Conservation (phyloP, 2,888 invertebrate species). For the Hemistola chrysoprasaria region DNA sequence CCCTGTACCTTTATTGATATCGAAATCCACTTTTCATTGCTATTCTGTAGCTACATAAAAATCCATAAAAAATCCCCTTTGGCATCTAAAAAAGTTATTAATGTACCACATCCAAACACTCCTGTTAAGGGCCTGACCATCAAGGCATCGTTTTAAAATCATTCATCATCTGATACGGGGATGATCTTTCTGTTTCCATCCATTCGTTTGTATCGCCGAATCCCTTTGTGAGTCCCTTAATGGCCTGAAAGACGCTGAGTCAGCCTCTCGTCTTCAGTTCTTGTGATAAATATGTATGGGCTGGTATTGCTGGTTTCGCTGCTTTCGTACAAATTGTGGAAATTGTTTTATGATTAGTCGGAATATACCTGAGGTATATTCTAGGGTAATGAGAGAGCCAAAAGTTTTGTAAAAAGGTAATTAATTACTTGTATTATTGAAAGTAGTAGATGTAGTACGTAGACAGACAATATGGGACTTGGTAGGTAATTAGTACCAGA, state of each 20-base stretch:
- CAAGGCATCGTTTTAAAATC: constrained; percentile 64
- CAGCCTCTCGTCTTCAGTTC: constrained; percentile 26
- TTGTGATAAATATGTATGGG: constrained; percentile 29
- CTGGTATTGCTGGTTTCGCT: constrained; percentile 7
- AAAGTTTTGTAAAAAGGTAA: too few species aligned
- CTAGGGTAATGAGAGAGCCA: too few species aligned
- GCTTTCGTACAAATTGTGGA: constrained; percentile 15
- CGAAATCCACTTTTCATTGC: too few species aligned
- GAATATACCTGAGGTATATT: constrained; percentile 4
- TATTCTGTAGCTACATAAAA: too few species aligned
- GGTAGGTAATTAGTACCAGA: too few species aligned
- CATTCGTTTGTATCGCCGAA: constrained; percentile 55
- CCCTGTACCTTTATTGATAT: too few species aligned
- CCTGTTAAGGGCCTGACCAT: constrained; percentile 14
- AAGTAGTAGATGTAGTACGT: too few species aligned
- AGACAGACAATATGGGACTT: too few species aligned
- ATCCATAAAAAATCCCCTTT: not conserved
- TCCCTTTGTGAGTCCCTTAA: constrained; percentile 51
- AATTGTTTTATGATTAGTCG: constrained; percentile 9
- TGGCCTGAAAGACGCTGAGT: constrained; percentile 30
- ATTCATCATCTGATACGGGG: constrained; percentile 60
- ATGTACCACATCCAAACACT: constrained; percentile 9
- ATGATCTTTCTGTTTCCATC: constrained; percentile 47
- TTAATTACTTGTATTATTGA: too few species aligned
- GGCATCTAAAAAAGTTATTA: not conserved